Evolutionary conservation across 2,797 vertebrate genomes (phyloP).

Genomic region (Petrocephalus sullivani): DNA sequence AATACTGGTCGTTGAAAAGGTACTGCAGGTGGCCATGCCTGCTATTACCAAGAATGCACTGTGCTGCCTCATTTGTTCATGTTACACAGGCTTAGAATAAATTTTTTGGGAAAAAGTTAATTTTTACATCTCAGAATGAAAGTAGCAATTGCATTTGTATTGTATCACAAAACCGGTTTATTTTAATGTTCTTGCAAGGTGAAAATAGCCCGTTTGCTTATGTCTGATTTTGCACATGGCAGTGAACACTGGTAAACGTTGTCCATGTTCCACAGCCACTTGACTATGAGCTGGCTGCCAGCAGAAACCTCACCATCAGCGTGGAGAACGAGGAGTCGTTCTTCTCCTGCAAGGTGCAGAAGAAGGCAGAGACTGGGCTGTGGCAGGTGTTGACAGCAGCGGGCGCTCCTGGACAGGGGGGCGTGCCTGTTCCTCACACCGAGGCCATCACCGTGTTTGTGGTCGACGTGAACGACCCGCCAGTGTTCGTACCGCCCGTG

Average conservation of each 20-base stretch:
- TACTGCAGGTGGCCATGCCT: conserved; percentile 30
- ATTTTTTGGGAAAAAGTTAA: neutral
- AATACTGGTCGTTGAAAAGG: conserved; percentile 58
- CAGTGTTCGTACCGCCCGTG: conserved; percentile 26
- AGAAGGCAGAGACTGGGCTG: neutral
- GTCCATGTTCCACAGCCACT: conserved; percentile 36
- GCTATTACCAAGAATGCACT: neutral
- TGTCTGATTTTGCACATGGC: neutral
- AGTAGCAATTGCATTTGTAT: neutral
- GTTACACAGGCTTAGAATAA: neutral
- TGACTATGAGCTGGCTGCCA: conserved; percentile 37
- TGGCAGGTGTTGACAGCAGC: conserved; percentile 38
- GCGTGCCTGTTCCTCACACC: rapidly evolving
- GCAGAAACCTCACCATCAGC: conserved; percentile 39
- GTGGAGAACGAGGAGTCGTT: conserved; percentile 47
- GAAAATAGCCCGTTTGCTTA: neutral
- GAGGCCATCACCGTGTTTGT: conserved; percentile 35
- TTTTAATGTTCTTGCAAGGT: neutral
- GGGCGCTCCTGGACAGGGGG: neutral
- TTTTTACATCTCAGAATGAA: neutral
- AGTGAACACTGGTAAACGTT: neutral
- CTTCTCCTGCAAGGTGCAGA: conserved; percentile 41
- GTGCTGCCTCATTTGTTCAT: neutral
- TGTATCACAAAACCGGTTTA: neutral
- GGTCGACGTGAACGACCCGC: conserved; percentile 52